These are phyloP conservation scores for Gadopsis marmoratus DNA, from an alignment of 2,797 vertebrate genomes.

Conservation along the genomic window DNA sequence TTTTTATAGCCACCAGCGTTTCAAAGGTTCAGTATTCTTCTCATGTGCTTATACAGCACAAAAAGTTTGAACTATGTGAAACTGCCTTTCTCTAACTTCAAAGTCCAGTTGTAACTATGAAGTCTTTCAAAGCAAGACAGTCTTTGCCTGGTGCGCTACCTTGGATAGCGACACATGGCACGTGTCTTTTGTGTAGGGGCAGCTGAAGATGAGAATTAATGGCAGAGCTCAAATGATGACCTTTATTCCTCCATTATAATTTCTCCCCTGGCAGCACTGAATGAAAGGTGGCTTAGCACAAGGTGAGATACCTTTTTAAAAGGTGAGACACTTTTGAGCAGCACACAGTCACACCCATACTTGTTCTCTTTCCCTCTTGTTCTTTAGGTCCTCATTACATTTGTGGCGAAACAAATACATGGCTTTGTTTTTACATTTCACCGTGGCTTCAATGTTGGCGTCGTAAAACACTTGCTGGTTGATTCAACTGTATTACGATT, in stretches of 20 bases:
- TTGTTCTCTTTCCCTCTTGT: neutral
- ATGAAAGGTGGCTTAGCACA: slow-evolving; percentile 47
- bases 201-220: slow-evolving; percentile 65
- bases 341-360: slow-evolving; percentile 1
- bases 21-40: slow-evolving; percentile 33
- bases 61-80: slow-evolving; percentile 39
- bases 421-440: neutral
- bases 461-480: neutral
- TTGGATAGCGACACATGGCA: slow-evolving; percentile 39
- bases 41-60: slow-evolving; percentile 41
- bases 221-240: slow-evolving; percentile 54
- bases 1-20: slow-evolving; percentile 33
- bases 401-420: neutral
- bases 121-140: slow-evolving; percentile 43
- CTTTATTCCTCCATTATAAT: slow-evolving; percentile 65
- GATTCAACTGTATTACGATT: slow-evolving; percentile 8
- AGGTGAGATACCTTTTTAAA: slow-evolving; percentile 52
- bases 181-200: slow-evolving; percentile 46
- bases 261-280: slow-evolving; percentile 60
- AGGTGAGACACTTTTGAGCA: slow-evolving; percentile 20
- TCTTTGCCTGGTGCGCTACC: slow-evolving; percentile 21
- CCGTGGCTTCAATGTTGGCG: neutral
- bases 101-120: slow-evolving; percentile 42
- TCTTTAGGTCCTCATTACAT: slow-evolving; percentile 2
- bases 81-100: slow-evolving; percentile 40